phyloP scores from a whole-genome alignment of 2,797 vertebrate species.

The Sebastes iracundus region DNA sequence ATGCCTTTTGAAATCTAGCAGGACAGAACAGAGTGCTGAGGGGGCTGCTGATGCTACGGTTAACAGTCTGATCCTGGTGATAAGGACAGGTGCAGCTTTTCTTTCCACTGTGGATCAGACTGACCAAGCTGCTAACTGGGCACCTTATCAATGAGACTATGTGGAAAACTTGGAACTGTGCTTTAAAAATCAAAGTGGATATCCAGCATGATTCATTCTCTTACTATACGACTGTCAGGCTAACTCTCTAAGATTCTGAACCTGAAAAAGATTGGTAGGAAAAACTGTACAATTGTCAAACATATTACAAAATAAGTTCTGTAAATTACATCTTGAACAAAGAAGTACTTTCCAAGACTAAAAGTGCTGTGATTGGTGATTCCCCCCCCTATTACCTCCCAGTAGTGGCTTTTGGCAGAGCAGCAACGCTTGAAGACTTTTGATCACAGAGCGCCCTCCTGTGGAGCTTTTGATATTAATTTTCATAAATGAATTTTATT shows the following conservation, averaged over 20 bases:
- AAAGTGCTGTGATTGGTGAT: not conserved
- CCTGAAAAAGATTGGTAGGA: not conserved
- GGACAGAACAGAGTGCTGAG: not conserved
- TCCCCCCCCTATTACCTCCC: not conserved
- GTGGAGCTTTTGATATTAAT: not conserved
- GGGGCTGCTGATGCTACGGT: no score
- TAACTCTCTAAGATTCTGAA: not conserved
- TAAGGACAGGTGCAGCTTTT: not conserved
- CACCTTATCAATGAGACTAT: no score
- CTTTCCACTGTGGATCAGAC: conserved; percentile 1
- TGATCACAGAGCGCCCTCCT: not conserved
- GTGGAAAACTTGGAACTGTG: no score
- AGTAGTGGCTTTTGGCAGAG: not conserved
- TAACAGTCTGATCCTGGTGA: no score
- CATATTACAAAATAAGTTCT: not conserved
- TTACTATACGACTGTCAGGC: not conserved
- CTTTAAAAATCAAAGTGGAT: no score
- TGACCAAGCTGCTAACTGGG: not conserved
- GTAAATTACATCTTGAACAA: not conserved
- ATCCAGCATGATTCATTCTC: no score
- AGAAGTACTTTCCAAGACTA: not conserved
- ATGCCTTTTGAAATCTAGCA: not conserved
- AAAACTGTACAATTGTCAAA: not conserved
- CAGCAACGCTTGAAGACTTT: not conserved
- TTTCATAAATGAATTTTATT: not conserved